A percentile compares a stretch with the other conserved stretches of the same genome.
Evolutionary conservation across 1,140 invertebrate species (phyloP).

Genomic region (Euschistus heros): DNA sequence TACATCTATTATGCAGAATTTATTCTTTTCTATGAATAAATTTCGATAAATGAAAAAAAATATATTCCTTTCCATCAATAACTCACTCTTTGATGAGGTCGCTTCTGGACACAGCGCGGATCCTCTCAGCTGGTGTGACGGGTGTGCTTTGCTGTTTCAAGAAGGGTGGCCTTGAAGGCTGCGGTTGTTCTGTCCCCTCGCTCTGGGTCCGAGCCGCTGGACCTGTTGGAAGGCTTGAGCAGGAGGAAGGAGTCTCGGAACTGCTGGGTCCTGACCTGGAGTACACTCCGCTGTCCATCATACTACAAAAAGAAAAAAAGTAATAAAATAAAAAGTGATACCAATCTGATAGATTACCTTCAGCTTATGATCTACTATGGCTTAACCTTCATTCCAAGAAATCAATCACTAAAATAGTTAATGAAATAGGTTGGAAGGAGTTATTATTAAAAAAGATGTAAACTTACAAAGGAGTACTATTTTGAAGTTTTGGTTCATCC

Average conservation of each 20-base stretch:
- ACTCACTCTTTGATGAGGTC: slow-evolving; percentile 4
- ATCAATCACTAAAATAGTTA: too few species aligned
- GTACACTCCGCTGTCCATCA: slow-evolving; percentile 28
- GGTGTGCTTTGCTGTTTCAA: slow-evolving; percentile 14
- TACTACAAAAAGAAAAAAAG: slow-evolving; percentile 24
- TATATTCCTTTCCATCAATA: too few species aligned
- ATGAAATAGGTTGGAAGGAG: too few species aligned
- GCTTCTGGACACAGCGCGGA: neutral
- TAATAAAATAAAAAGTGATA: neutral
- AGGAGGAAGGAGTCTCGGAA: slow-evolving; percentile 19
- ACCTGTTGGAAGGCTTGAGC: slow-evolving; percentile 11
- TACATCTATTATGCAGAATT: too few species aligned
- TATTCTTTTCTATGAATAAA: too few species aligned
- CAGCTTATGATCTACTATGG: too few species aligned
- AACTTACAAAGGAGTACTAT: too few species aligned
- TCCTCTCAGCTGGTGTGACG: neutral
- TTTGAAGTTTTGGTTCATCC: too few species aligned
- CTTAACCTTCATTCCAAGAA: too few species aligned
- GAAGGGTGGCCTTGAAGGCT: neutral
- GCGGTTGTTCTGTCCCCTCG: neutral
- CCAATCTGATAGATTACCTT: too few species aligned
- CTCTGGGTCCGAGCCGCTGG: neutral
- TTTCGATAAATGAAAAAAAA: too few species aligned
- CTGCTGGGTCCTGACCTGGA: slow-evolving; percentile 10
- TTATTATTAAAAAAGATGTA: too few species aligned